phyloP scores from a whole-genome alignment of 2,113 vertebrate species.

The Danionella cerebrum region DNA sequence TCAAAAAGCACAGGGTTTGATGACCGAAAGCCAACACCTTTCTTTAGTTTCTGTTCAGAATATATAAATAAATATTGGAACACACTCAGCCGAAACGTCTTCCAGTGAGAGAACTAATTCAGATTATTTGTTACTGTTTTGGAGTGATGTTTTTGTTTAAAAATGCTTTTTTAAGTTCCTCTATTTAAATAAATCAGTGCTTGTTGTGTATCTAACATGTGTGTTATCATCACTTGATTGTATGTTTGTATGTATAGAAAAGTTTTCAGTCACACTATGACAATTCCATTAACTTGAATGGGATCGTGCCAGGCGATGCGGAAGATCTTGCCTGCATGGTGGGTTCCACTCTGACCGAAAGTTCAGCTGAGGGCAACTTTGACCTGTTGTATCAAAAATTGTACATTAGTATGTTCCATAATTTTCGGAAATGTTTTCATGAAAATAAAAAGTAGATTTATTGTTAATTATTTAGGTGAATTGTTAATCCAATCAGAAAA shows the following conservation, averaged over 20 bases:
- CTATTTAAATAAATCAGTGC: conserved; percentile 46
- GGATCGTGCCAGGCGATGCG: too few species aligned
- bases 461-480: too few species aligned
- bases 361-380: too few species aligned
- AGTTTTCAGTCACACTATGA: neutral
- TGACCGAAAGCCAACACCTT: neutral
- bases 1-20: neutral
- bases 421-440: too few species aligned
- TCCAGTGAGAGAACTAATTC: conserved; percentile 24
- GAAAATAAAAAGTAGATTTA: too few species aligned
- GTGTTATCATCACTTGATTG: neutral
- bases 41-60: neutral
- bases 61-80: conserved; percentile 1
- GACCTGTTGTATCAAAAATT: too few species aligned
- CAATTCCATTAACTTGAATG: too few species aligned
- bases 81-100: conserved; percentile 25
- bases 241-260: neutral
- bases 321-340: too few species aligned
- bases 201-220: conserved; percentile 5
- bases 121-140: conserved; percentile 12
- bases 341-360: too few species aligned
- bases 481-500: too few species aligned
- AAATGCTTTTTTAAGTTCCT: conserved; percentile 16
- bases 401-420: too few species aligned
- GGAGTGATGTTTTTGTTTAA: conserved; percentile 14